Evolutionary conservation across 2,888 invertebrate genomes (phyloP).

Genomic region (Smittia aterrima): DNA sequence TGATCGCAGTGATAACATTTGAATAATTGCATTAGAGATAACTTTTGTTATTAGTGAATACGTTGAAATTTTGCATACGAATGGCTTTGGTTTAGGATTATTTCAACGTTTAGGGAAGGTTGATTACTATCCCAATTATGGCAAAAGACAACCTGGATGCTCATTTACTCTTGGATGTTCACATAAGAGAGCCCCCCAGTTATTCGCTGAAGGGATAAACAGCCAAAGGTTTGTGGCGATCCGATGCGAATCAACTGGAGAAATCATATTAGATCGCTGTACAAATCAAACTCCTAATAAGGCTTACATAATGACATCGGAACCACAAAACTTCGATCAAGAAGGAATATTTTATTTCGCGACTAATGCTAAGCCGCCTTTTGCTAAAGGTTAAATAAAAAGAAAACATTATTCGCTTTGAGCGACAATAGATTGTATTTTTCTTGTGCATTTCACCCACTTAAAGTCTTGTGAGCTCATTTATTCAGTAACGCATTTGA

Average conservation of each 20-base stretch:
- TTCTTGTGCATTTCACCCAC: too few relatives aligned
- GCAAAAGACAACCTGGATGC: slow-evolving; percentile 58
- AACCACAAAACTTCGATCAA: neutral
- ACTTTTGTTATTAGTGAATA: slow-evolving; percentile 45
- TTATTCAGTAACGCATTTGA: too few relatives aligned
- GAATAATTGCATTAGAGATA: too few relatives aligned
- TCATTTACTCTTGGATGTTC: slow-evolving; percentile 53
- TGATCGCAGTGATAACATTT: neutral
- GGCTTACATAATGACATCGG: neutral
- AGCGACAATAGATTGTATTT: too few relatives aligned
- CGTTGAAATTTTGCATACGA: slow-evolving; percentile 51
- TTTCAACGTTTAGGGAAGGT: slow-evolving; percentile 51
- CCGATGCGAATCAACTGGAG: neutral
- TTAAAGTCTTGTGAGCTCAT: too few relatives aligned
- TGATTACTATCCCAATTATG: slow-evolving; percentile 58
- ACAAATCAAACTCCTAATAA: neutral
- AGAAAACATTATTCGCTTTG: too few relatives aligned
- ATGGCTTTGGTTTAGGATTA: slow-evolving; percentile 49
- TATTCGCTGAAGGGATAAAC: slow-evolving; percentile 52
- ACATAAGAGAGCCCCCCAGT: slow-evolving; percentile 53
- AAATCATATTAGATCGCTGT: neutral
- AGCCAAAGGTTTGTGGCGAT: neutral
- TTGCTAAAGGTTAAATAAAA: neutral
- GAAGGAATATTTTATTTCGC: neutral
- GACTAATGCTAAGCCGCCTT: neutral